Evolutionary conservation across 2,797 vertebrate genomes (phyloP).

Genomic region (Gastrophryne carolinensis): DNA sequence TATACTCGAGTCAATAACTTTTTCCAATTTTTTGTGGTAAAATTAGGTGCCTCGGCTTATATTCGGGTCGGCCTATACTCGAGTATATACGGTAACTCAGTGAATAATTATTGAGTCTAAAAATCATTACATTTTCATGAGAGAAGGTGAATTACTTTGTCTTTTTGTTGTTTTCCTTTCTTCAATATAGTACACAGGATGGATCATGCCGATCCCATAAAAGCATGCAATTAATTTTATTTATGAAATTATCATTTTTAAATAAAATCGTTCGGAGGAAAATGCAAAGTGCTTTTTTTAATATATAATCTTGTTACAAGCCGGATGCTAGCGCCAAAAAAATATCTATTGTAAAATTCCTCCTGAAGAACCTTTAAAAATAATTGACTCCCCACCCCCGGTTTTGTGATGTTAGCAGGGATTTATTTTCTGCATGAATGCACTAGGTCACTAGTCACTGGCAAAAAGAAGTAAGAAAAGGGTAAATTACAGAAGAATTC

Average conservation of each 20-base stretch:
- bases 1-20: no score
- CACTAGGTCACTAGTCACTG: no score
- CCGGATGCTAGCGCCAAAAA: neutral
- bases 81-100: slow-evolving; percentile 24
- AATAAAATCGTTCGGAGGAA: neutral
- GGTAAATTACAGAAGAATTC: no score
- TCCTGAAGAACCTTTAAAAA: no score
- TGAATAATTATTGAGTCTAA: slow-evolving; percentile 16
- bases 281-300: neutral
- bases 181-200: neutral
- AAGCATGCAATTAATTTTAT: slow-evolving; percentile 8
- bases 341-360: slow-evolving; percentile 1
- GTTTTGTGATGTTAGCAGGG: no score
- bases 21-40: no score
- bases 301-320: neutral
- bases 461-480: no score
- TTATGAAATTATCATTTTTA: slow-evolving; percentile 11
- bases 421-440: no score
- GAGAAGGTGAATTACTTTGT: slow-evolving; percentile 15
- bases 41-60: no score
- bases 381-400: no score
- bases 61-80: no score
- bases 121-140: slow-evolving; percentile 7
- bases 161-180: slow-evolving; percentile 3
- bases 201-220: neutral